Base-by-base conservation (phyloP, 1,140 invertebrate genomes). In the Coptotermes formosanus region DNA sequence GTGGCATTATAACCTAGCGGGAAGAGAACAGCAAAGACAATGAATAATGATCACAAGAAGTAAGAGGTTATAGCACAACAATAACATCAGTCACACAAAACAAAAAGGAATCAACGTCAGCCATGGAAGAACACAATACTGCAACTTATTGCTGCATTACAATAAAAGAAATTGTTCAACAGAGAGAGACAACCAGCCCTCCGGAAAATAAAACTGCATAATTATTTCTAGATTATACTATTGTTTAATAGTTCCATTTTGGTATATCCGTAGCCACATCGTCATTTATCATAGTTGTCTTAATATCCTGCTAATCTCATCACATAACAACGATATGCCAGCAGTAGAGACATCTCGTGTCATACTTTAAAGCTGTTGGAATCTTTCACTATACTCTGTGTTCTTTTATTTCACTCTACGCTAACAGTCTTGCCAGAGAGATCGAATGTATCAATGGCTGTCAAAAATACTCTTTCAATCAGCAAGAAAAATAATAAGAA, bases 191-290 rank as follows among this genome's bases (percentile, higher is more conserved):
- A n/a, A 11, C 25, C 25, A 75, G 64, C 25, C 64, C 64, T 75
- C 64, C 64, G 64, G 64, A 75, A 75, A 75, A 75, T 25, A 75
- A 75, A 75, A 75, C 64, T 75, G 64, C 64, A 75, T 75, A 75
- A 75, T 75, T 75, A 75, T 75, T 75, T 75, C 64, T 75, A 75
- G 64, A 75, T 75, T 75, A 75, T 75, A 75, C 64, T 75, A 75
- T 75, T 75, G 64, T 75, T 75, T 75, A 75, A 75, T 75, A 75
- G 64, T 75, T 75, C 64, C 64, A 75, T 75, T 75, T 30, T 75
- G 64, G 64, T 14, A 75, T 75, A 75, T 75, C 64, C 30, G 64
- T 75, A 75, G 64, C 64, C 64, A 25, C 9, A 6, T 11, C 25
- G 64, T 75, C 64, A 75, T 75, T 75, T 75, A 75, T 75, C 64